Conservation (phyloP, 2,888 invertebrate genomes). For the Mimas tiliae region DNA sequence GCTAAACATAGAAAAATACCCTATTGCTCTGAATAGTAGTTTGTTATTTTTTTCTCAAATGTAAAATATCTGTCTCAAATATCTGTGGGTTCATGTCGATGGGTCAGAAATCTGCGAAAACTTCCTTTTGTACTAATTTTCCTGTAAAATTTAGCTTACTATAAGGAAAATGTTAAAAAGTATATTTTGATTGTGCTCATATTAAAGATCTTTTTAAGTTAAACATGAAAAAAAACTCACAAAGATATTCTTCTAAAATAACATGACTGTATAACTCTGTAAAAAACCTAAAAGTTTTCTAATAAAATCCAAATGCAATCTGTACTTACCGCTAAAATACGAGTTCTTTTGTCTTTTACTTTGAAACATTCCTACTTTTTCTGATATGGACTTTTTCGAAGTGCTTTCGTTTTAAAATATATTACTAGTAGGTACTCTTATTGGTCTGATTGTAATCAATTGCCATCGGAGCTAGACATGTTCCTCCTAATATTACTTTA, state of each 20-base stretch:
- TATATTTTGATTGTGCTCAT: conserved; percentile 4
- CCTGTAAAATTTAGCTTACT: background rate
- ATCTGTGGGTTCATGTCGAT: background rate
- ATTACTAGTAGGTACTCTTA: background rate
- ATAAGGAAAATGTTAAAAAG: background rate
- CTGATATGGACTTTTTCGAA: conserved; percentile 49
- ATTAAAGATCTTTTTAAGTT: background rate
- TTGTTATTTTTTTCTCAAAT: no score
- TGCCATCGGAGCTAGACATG: no score
- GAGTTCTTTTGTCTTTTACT: conserved; percentile 51
- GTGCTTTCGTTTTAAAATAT: conserved; percentile 34
- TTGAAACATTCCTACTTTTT: conserved; percentile 44
- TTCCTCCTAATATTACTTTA: background rate
- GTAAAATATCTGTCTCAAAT: background rate
- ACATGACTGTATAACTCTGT: conserved; percentile 24
- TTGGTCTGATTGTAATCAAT: conserved; percentile 3
- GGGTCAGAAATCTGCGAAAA: background rate
- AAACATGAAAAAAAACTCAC: conserved; percentile 6
- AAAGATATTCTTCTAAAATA: conserved; percentile 19
- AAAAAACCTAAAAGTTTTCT: conserved; percentile 47
- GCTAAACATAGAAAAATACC: no score
- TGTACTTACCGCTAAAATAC: conserved; percentile 53
- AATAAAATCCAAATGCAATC: conserved; percentile 60
- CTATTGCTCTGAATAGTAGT: no score
- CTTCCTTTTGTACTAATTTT: background rate